Percentiles rank a stretch among this genome's conserved stretches.
phyloP scores from a whole-genome alignment of 1,140 invertebrate genomes.

The Caerostris darwini region DNA sequence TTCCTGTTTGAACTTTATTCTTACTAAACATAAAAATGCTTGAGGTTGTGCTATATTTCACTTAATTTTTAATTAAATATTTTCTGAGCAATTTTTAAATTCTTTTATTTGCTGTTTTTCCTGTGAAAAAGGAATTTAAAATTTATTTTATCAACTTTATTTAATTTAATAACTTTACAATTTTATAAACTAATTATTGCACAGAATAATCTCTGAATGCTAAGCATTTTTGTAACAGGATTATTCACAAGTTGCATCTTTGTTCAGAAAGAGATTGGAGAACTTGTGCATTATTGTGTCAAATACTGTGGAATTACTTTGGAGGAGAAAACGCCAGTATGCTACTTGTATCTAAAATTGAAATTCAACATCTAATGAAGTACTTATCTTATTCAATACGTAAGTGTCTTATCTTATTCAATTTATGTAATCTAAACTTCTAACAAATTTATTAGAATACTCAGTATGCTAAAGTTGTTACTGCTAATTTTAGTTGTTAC shows the following conservation, averaged over 20 bases:
- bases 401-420: too few relatives aligned
- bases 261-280: constrained; percentile 60
- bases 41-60: not conserved
- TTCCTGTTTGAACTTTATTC: too few relatives aligned
- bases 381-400: constrained; percentile 39
- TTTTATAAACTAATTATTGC: not conserved
- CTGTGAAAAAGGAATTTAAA: not conserved
- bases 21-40: too few relatives aligned
- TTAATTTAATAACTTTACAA: not conserved
- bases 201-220: not conserved
- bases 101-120: not conserved
- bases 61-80: constrained; percentile 10
- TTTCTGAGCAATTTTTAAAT: not conserved
- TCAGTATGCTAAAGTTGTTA: too few relatives aligned
- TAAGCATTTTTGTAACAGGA: not conserved
- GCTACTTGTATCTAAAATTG: constrained; percentile 17
- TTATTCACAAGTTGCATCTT: constrained; percentile 64
- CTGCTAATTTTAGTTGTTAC: too few relatives aligned
- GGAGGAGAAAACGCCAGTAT: not conserved
- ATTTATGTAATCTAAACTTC: too few relatives aligned
- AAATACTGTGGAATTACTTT: constrained; percentile 66
- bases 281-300: constrained; percentile 44
- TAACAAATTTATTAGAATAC: too few relatives aligned
- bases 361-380: constrained; percentile 63
- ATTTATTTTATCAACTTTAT: not conserved